phyloP scores from a whole-genome alignment of 2,888 invertebrate genomes.

The Eretmocerus hayati region DNA sequence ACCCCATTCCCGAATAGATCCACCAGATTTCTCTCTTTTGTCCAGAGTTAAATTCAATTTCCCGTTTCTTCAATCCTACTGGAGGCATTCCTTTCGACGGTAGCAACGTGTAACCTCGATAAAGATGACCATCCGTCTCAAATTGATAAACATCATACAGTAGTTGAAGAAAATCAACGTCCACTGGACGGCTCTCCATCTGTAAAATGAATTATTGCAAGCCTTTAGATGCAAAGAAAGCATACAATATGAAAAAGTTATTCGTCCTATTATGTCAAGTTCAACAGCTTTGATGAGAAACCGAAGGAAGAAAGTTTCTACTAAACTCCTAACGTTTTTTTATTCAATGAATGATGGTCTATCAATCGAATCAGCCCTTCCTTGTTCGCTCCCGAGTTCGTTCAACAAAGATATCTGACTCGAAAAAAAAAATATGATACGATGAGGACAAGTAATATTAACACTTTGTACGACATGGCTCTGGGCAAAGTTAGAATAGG shows the following conservation, averaged over 20 bases:
- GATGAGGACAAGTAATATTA: no score
- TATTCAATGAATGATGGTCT: no score
- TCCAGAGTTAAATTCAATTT: conserved; percentile 57
- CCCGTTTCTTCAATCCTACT: conserved; percentile 45
- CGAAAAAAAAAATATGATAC: no score
- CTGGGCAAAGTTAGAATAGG: no score
- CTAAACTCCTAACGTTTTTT: no score
- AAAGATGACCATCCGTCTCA: conserved; percentile 57
- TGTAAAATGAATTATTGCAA: conserved; percentile 25
- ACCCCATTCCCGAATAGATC: conserved; percentile 87
- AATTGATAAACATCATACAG: conserved; percentile 56
- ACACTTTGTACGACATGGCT: no score
- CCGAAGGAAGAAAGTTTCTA: not conserved
- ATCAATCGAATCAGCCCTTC: no score
- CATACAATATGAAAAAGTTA: no score
- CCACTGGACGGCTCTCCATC: conserved; percentile 53
- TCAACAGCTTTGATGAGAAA: not conserved
- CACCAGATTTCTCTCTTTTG: conserved; percentile 71
- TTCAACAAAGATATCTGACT: no score
- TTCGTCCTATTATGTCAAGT: no score
- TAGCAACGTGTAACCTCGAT: conserved; percentile 66
- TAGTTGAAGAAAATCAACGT: conserved; percentile 57
- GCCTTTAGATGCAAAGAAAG: no score
- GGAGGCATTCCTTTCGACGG: conserved; percentile 32
- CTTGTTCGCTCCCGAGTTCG: no score